These are phyloP conservation scores for Neotoma lepida DNA, from an alignment of 2,113 vertebrate genomes.

Conservation along the genomic window DNA sequence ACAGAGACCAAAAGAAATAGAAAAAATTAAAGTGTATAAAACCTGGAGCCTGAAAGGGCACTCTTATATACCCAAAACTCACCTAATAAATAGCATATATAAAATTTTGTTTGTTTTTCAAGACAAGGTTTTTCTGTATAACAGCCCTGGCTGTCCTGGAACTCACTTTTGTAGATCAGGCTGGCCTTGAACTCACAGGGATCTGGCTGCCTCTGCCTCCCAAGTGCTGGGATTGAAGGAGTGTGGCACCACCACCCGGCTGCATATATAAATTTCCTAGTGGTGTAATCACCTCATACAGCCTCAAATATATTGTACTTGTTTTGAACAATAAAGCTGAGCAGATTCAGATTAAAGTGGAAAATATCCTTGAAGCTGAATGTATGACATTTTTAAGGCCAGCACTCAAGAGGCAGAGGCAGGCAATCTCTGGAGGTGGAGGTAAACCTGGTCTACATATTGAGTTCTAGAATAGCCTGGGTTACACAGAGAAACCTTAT, in stretches of 20 bases:
- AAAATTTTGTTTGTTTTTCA: background rate
- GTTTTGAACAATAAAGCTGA: conserved; percentile 35
- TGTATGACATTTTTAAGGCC: background rate
- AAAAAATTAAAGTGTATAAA: background rate
- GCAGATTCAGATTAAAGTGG: conserved; percentile 15
- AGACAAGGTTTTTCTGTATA: background rate
- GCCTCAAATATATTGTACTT: conserved; percentile 5
- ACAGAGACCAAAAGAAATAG: background rate
- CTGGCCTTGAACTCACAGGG: background rate
- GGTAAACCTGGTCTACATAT: background rate
- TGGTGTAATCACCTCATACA: background rate
- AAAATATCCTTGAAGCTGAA: background rate
- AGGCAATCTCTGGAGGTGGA: background rate
- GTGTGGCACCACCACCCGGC: background rate
- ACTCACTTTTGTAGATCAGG: background rate
- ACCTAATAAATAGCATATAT: background rate
- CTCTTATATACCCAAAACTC: background rate
- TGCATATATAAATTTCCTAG: background rate
- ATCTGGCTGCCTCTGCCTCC: background rate
- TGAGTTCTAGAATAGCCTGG: background rate
- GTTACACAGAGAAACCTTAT: background rate
- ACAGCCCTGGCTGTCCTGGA: background rate
- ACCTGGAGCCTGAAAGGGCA: background rate
- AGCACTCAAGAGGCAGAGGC: background rate
- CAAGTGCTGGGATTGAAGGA: background rate